A percentile compares a stretch with the other conserved stretches of the same genome.
Evolutionary conservation across 2,797 vertebrate genomes (phyloP).

Genomic region (Myioborus miniatus): DNA sequence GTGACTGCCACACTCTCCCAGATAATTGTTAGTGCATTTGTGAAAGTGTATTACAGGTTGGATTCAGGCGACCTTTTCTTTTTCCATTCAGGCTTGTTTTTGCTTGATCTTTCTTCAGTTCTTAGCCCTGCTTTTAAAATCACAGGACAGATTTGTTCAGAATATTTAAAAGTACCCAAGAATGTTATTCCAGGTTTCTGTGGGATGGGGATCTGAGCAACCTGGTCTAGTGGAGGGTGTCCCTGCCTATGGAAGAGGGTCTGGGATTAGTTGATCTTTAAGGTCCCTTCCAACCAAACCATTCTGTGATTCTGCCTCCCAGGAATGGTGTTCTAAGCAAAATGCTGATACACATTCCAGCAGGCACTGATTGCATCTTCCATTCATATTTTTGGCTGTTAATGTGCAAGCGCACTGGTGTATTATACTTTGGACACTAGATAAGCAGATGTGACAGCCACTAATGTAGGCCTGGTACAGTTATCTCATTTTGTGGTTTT

Average conservation of each 20-base stretch:
- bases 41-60: neutral
- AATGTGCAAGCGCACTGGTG: neutral
- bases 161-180: neutral
- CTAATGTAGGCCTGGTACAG: neutral
- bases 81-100: neutral
- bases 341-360: neutral
- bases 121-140: neutral
- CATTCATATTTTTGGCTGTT: neutral
- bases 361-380: neutral
- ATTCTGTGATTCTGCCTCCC: neutral
- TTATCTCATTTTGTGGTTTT: neutral
- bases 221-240: neutral
- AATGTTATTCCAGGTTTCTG: neutral
- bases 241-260: neutral
- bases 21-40: neutral
- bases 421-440: neutral
- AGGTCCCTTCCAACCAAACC: neutral
- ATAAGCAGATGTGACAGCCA: neutral
- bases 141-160: neutral
- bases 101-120: neutral
- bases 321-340: neutral
- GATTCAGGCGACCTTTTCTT: conserved; percentile 17
- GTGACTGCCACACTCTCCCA: neutral
- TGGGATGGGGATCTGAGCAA: neutral
- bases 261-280: neutral